Evolutionary conservation across 2,797 vertebrate species (phyloP).

Genomic region (Cottoperca gobio): DNA sequence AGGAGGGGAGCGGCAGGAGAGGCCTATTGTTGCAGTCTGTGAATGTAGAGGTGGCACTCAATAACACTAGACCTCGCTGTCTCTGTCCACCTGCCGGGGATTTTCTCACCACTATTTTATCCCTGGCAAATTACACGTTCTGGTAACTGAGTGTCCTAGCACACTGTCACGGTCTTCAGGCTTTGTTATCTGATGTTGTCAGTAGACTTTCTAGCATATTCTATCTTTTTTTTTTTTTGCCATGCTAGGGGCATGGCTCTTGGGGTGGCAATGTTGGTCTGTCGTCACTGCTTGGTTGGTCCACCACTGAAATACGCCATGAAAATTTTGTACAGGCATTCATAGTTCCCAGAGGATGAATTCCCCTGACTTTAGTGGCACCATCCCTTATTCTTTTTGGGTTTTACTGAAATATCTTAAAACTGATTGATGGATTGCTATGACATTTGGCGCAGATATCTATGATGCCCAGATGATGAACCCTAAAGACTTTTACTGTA

Average conservation of each 20-base stretch:
- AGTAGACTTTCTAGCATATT: conserved; percentile 21
- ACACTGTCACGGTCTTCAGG: neutral
- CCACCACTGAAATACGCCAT: neutral
- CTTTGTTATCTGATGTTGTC: conserved; percentile 34
- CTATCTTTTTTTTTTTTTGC: conserved; percentile 1
- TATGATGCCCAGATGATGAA: neutral
- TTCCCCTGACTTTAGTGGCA: neutral
- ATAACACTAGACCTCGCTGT: conserved; percentile 64
- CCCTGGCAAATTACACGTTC: conserved; percentile 43
- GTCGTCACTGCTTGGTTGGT: neutral
- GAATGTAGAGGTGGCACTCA: conserved; percentile 73
- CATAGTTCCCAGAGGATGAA: neutral
- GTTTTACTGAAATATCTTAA: neutral
- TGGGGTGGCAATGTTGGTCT: neutral
- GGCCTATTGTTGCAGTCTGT: conserved; percentile 65
- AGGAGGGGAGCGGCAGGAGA: conserved; percentile 57
- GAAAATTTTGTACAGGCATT: too few species aligned
- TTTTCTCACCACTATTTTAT: conserved; percentile 68
- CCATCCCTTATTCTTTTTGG: neutral
- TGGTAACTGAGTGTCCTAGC: conserved; percentile 33
- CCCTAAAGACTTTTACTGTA: neutral
- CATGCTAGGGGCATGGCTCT: neutral
- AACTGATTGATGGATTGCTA: neutral
- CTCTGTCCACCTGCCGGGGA: conserved; percentile 64
- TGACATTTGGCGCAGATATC: neutral